A percentile compares a stretch with the other conserved stretches of the same genome.
Conservation (phyloP, 2,797 vertebrate species). For the Smutsia gigantea region DNA sequence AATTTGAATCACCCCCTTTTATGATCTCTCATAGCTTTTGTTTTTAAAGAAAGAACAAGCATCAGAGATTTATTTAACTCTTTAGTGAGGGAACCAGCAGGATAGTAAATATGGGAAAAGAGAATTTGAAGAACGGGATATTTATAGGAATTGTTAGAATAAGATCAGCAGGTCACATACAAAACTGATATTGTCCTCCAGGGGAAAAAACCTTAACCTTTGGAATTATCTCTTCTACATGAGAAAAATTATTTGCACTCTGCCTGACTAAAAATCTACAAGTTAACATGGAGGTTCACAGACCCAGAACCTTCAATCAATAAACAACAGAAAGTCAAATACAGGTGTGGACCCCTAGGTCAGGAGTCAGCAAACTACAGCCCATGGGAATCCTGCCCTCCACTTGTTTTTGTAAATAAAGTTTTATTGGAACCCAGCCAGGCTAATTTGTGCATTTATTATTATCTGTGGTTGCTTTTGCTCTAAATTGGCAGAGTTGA, state of each 20-base stretch:
- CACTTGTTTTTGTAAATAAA: not conserved
- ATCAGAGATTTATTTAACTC: not conserved
- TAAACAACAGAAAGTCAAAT: not conserved
- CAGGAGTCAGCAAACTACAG: not conserved
- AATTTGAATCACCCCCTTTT: not conserved
- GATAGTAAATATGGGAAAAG: not conserved
- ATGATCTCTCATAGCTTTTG: not conserved
- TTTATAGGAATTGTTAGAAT: not conserved
- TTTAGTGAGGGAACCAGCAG: not conserved
- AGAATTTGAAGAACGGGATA: not conserved
- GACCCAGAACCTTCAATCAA: not conserved
- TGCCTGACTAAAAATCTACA: not conserved
- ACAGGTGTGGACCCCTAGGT: not conserved
- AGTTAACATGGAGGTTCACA: too few relatives aligned
- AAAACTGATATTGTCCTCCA: not conserved
- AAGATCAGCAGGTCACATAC: not conserved
- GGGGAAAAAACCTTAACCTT: not conserved
- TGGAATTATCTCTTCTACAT: not conserved
- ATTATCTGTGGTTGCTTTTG: not conserved
- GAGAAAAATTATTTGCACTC: not conserved
- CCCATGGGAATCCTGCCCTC: not conserved
- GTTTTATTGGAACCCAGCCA: not conserved
- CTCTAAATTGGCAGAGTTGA: not conserved
- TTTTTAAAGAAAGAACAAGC: not conserved
- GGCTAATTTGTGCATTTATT: not conserved